Base-by-base conservation (phyloP, 2,888 invertebrate genomes). In the Icerya purchasi region DNA sequence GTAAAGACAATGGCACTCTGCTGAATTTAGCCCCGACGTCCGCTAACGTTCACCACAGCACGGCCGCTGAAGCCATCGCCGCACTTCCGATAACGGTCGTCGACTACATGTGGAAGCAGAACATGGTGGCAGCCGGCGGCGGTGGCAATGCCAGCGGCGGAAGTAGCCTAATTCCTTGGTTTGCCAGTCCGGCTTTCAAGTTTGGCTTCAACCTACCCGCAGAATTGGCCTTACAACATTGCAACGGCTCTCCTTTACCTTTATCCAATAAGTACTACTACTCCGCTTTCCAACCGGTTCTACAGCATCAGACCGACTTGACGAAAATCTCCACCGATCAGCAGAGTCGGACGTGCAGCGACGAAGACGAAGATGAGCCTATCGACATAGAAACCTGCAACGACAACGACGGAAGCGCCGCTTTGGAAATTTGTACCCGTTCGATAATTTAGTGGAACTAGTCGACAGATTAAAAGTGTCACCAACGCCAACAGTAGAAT, bases 101-200 rank as follows among this genome's bases (percentile, higher is more conserved):
- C 70, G 87, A 87, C 72, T 86, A 86, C 66, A 84, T 87, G 67
- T 87, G 86, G 82, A 80, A 81, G 67, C 79, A 82, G 1, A 80
- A 80, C 55, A 72, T 73, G 62, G 67, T 76, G n/a, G 68, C 75
- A 61, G 73, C 78, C 2, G 80, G 83, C 0, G 82, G 83, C 64
- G 77, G 81, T 8, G 69, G 71, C 54, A 68, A 70, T 10, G 62
- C 70, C 10, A 67, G 71, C 65, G 68, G 70, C 63, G 24, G 20
- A 36, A 53, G 57, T 22, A 59, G 25, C 22, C 59, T 52, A 14
- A 61, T 57, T 24, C 63, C 57, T 58, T 63, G 60, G 61, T 61
- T 23, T 22, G 54, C 52, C 21, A 61, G 59, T 50, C 61, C 62
- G 60, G 59, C 63, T 20, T 56, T 62, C 50, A 62, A 60, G 8